Base-by-base conservation (phyloP, 1,140 invertebrate genomes). In the Apis mellifera region DNA sequence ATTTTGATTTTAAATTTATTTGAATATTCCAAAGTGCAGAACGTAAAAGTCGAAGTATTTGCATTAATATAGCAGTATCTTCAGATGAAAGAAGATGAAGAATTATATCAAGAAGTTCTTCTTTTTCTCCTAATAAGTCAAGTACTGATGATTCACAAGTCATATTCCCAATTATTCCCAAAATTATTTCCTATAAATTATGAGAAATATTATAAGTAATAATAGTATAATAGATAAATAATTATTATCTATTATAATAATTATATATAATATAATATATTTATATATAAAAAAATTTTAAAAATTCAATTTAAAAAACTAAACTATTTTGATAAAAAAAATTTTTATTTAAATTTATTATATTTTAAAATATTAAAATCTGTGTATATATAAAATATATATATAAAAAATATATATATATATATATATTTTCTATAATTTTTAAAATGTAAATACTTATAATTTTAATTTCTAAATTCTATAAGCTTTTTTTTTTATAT, bases 151-250 rank as follows among this genome's bases (percentile, higher is more conserved):
- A 89, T 32, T 95, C 91, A 83, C 95, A 96, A 85, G 96, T 96
- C 94, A 97, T 95, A 90, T 97, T 97, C 2, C 95, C 96, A 79
- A 97, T 93, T 68, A 97, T 96, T 15, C 97, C 97, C 32, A 97
- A 93, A 4, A 97, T 87, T 78, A 97, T 96, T 95, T 97, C 97
- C 91, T 95, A 78, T 26, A 91, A 92, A 74, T 69, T 21, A 69
- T 54, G 78, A 85, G 52, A 62, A 78, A 8, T 54, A 62, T 82
- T 48, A 62, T 17, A 72, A n/a, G n/a, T n/a, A n/a, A n/a, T n/a
- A 26, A 26, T 26, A 55, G 1, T 54, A 54, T n/a, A 70, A n/a
- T 26, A 50, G 17, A 48, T 15, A 50, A 50, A 66, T 17, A 59
- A 66, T 66, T 13, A 50, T 5, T n/a, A 66, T 48, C 19, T 55